Evolutionary conservation across 2,888 invertebrate species (phyloP).

Genomic region (Acronicta alni): DNA sequence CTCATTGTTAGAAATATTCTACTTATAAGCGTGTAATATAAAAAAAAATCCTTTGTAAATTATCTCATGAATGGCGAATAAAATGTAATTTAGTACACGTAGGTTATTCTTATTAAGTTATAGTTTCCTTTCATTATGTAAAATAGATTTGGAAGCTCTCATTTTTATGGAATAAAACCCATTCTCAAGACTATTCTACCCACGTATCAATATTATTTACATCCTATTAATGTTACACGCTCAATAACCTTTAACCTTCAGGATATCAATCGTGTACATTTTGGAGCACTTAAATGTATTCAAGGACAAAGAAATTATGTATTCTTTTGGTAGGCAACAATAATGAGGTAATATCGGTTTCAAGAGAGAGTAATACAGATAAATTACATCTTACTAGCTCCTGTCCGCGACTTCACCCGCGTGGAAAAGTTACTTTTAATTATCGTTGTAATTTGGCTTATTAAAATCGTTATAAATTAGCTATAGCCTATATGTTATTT

Average conservation of each 20-base stretch:
- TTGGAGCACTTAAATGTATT: background rate
- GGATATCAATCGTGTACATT: background rate
- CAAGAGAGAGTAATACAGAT: too few species aligned
- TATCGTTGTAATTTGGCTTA: too few species aligned
- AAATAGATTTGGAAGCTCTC: background rate
- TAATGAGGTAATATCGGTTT: too few species aligned
- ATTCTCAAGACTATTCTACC: too few species aligned
- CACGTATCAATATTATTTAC: too few species aligned
- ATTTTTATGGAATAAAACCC: background rate
- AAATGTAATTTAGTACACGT: conserved; percentile 16
- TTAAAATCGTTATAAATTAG: too few species aligned
- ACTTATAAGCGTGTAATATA: conserved; percentile 23
- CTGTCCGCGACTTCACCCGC: too few species aligned
- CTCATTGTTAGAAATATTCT: conserved; percentile 13
- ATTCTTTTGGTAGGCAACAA: too few species aligned
- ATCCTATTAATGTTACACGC: too few species aligned
- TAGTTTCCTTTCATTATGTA: background rate
- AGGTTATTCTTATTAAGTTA: background rate
- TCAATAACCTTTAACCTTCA: background rate
- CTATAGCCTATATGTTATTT: too few species aligned
- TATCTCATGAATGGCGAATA: conserved; percentile 24
- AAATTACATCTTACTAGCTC: too few species aligned
- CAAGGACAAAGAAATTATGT: conserved; percentile 8
- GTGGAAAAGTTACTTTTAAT: too few species aligned
- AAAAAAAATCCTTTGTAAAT: conserved; percentile 12